Evolutionary conservation across 1,140 invertebrate genomes (phyloP), one percentile per base, ranked within the genome.

Genomic region (Drosophila novamexicana): DNA sequence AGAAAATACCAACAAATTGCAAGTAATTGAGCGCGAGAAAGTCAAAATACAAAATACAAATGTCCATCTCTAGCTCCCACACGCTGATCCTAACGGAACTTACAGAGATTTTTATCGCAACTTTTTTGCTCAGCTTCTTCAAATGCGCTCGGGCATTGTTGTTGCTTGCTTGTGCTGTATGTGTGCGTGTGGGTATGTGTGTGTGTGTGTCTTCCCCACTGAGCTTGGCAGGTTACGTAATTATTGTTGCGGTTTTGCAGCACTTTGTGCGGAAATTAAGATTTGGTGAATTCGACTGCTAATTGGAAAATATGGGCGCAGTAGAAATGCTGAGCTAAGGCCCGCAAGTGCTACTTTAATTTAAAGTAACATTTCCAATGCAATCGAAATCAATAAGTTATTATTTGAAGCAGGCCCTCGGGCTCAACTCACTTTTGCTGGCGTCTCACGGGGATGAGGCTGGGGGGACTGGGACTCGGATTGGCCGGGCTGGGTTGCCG

Each of bases 321-420:
- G 66, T 39, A 58, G 64, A 64, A 75, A 16, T 36, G 36, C 18
- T 9, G 36, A 56, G 16, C 63, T 52, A 70, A 37, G 50, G 29
- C 40, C 36, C 37, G 59, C 45, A 7, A 53, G 36, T 32, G 42
- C 5, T 57, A 53, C 71, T 70, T 75, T 69, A 69, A 75, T 63
- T 75, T 75, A 75, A 75, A 75, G 71, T 75, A 37, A 42, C 53
- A 29, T 37, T 62, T 50, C 7, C 36, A 40, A n/a, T 53, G 67
- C 52, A 64, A 72, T 71, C 54, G 16, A 54, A 75, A 75, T 75
- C 73, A 71, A 75, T 75, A 75, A 75, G 67, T 64, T 75, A 75
- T 75, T 75, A 71, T 70, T 50, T 71, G 59, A 49, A 22, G 37
- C 42, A 50, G n/a, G 39, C 42, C 59, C 57, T 52, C 45, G 29